These are phyloP conservation scores for Hemiscyllium ocellatum DNA, from an alignment of 2,113 vertebrate species.

Conservation along the genomic window DNA sequence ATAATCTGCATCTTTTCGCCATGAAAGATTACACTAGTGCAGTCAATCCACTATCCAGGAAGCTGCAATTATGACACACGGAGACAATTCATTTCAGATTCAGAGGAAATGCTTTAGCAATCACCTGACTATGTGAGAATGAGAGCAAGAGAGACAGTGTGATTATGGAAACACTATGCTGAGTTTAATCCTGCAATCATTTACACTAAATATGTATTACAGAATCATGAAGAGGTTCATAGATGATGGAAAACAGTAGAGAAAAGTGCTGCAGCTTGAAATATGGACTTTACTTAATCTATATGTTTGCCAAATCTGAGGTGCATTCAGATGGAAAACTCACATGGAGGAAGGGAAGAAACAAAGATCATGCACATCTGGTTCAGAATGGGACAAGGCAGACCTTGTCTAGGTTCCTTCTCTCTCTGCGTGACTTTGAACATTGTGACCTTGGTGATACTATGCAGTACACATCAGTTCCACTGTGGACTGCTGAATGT, in stretches of 20 bases:
- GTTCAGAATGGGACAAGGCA: not conserved
- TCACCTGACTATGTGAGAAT: not conserved
- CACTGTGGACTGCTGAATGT: not conserved
- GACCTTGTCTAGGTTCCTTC: not conserved
- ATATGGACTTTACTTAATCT: too few relatives aligned
- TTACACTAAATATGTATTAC: not conserved
- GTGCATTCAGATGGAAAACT: not conserved
- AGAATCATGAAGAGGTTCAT: not conserved
- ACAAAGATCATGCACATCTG: not conserved
- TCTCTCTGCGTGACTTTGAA: not conserved
- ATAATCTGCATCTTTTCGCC: not conserved
- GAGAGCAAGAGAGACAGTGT: not conserved
- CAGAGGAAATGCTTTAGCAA: not conserved
- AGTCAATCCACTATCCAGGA: not conserved
- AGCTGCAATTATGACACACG: not conserved
- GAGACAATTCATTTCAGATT: constrained; percentile 1
- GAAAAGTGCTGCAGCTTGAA: not conserved
- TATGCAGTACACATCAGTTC: not conserved
- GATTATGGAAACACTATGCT: not conserved
- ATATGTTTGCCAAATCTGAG: not conserved
- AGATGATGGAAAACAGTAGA: not conserved
- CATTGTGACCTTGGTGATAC: not conserved
- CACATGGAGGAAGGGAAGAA: not conserved
- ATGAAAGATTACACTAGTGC: not conserved
- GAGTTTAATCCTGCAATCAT: not conserved